Conservation (phyloP, 2,113 vertebrate genomes). For the Nerophis ophidion region DNA sequence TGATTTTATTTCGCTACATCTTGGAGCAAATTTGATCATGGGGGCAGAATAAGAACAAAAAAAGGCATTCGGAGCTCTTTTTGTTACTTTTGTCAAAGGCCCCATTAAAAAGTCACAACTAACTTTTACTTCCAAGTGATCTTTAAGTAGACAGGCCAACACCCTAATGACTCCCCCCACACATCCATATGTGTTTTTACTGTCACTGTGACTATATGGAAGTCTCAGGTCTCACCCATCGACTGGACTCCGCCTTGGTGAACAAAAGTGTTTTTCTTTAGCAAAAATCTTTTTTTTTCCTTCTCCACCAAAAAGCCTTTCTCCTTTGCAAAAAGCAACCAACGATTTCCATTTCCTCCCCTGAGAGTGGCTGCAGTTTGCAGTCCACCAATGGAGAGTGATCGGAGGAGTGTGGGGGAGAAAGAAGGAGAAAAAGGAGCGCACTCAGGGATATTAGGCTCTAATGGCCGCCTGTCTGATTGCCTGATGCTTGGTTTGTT, state of each 20-base stretch:
- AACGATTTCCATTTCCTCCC: constrained; percentile 47
- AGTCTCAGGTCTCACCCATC: constrained; percentile 4
- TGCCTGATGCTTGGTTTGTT: constrained; percentile 25
- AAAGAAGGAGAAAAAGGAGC: constrained; percentile 5
- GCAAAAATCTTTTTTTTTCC: constrained; percentile 33
- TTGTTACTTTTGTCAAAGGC: too few relatives aligned
- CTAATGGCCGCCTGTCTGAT: constrained; percentile 43
- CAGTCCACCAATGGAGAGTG: constrained; percentile 37
- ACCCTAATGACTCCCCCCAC: too few relatives aligned
- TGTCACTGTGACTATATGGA: background rate
- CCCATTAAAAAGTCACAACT: too few relatives aligned
- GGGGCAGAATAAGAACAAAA: too few relatives aligned
- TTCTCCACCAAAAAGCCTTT: constrained; percentile 16
- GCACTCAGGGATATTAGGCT: constrained; percentile 34
- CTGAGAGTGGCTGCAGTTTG: constrained; percentile 32
- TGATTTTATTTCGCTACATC: too few relatives aligned
- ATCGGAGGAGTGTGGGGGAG: constrained; percentile 22
- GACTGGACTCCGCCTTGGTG: constrained; percentile 9
- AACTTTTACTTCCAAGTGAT: too few relatives aligned
- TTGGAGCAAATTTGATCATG: too few relatives aligned
- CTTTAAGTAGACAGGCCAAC: too few relatives aligned
- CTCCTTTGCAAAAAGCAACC: constrained; percentile 32
- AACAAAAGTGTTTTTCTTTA: constrained; percentile 18
- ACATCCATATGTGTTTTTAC: too few relatives aligned
- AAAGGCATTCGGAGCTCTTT: too few relatives aligned